These are phyloP conservation scores for Xestia ashworthii DNA, from an alignment of 2,888 invertebrate species.

Conservation along the genomic window DNA sequence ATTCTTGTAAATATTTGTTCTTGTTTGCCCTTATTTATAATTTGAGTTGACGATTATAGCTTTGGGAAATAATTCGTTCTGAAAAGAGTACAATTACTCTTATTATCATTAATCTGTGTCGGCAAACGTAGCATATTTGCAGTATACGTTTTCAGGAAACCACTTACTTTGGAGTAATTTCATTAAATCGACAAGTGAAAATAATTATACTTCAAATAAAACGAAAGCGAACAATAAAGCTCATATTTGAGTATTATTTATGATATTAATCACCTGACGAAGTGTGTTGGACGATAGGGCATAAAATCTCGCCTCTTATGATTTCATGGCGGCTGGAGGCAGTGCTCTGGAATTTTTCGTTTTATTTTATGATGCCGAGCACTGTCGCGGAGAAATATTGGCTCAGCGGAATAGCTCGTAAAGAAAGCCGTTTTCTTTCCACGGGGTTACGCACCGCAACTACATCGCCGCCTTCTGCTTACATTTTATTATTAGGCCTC, in stretches of 20 bases:
- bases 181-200: background rate
- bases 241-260: conserved; percentile 65
- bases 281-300: conserved; percentile 81
- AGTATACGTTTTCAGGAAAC: background rate
- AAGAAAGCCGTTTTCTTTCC: conserved; percentile 89
- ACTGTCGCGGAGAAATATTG: conserved; percentile 91
- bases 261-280: conserved; percentile 85
- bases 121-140: background rate
- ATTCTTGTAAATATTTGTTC: conserved; percentile 19
- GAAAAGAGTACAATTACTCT: background rate
- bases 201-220: background rate
- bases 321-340: conserved; percentile 87
- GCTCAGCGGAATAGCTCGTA: conserved; percentile 90
- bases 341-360: conserved; percentile 90
- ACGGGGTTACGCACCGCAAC: conserved; percentile 88
- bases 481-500: conserved; percentile 82
- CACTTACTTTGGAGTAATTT: background rate
- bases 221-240: conserved; percentile 37
- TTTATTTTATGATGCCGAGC: conserved; percentile 90
- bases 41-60: background rate
- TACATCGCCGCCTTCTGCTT: conserved; percentile 79
- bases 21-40: conserved; percentile 18
- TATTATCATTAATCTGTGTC: background rate
- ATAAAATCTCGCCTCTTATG: conserved; percentile 89
- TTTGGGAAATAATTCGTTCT: background rate